Base-by-base conservation (phyloP, 2,113 vertebrate species). In the Vanacampus margaritifer region DNA sequence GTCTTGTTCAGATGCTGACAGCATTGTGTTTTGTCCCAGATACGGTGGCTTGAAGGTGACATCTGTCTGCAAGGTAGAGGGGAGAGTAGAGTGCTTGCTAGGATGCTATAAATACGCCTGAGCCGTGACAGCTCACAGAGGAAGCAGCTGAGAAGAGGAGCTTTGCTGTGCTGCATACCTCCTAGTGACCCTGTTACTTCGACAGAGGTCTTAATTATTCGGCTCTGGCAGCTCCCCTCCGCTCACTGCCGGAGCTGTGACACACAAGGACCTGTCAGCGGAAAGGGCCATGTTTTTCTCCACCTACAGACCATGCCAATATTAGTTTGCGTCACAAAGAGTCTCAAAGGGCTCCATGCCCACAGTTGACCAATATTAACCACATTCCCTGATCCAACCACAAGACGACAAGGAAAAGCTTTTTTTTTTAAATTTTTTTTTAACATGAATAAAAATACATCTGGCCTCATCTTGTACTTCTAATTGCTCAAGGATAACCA, bases 161-260 rank as follows among this genome's bases (percentile, higher is more conserved):
- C 87, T 81, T 79, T 78, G 88, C 86, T 87, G 82, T 85, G 79
- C 84, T 58, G 62, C 87, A 90, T 89, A 87, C 90, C 91, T 87
- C 81, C 87, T 82, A 67, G 88, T 90, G 85, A 87, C 87, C 76
- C 91, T 89, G 90, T 89, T 87, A 89, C 84, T 87, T 90, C 87
- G 72, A 80, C 83, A 86, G 88, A 91, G 90, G 87, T 92, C 89
- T 93, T 90, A 87, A 92, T 92, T 91, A 92, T 88, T 86, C 87
- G 59, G 63, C 89, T 78, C 83, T 85, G 83, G 86, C 84, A 79
- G 84, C 85, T 84, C 84, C 83, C 75, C 79, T 88, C 80, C 86
- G 78, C 86, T 87, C 81, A 56, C 70, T 73, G 79, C 86, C 72
- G 67, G 65, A 19, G 72, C 73, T 74, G 63, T 82, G 84, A 81